Evolutionary conservation across 2,113 vertebrate genomes (phyloP).

Genomic region (Macaca nemestrina): DNA sequence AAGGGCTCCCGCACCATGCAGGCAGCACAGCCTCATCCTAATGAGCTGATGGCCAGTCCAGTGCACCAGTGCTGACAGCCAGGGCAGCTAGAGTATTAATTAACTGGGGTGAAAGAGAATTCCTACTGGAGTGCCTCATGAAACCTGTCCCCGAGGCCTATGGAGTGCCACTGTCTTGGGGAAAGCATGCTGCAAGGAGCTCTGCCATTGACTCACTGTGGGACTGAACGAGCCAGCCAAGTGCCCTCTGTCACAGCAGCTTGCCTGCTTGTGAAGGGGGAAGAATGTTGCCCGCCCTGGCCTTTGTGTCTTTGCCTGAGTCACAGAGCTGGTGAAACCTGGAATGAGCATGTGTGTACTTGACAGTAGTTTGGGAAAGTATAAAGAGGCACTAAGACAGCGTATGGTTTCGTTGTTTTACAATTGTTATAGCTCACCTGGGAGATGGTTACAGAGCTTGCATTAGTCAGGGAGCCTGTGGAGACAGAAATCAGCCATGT

Average conservation of each 20-base stretch:
- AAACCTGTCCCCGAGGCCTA: background rate
- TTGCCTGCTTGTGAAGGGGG: background rate
- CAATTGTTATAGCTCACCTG: accelerated
- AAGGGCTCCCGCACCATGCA: background rate
- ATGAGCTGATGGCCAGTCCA: background rate
- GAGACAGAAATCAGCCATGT: background rate
- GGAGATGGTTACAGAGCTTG: background rate
- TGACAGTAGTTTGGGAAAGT: background rate
- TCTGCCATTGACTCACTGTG: background rate
- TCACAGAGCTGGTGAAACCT: background rate
- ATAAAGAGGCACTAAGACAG: background rate
- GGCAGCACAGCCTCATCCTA: background rate
- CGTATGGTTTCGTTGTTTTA: accelerated
- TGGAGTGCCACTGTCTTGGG: background rate
- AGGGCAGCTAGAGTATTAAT: background rate
- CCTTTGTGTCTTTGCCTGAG: background rate
- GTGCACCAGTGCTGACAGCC: background rate
- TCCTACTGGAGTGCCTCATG: background rate
- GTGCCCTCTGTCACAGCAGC: background rate
- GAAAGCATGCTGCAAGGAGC: background rate
- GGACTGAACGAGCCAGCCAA: background rate
- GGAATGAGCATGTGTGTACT: accelerated
- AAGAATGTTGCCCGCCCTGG: background rate
- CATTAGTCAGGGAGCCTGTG: background rate
- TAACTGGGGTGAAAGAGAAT: background rate